Conservation (phyloP, 2,113 vertebrate species). For the cattle (Bos taurus) region ARS-UCD2.0 NC_037331.1:83428001-83428500, state of each 20-base stretch:
- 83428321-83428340: not conserved
- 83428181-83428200: not conserved
- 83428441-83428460: slow-evolving; percentile 67
- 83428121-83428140: not conserved
- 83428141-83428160: not conserved
- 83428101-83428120: not conserved
- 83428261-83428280: not conserved
- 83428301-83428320: not conserved
- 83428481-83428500: slow-evolving; percentile 65
- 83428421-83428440: slow-evolving; percentile 71
- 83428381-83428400: not conserved
- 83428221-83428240: not conserved
- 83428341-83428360: slow-evolving; percentile 39
- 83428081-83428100: not conserved
- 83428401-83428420: slow-evolving; percentile 46
- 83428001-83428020: not conserved
- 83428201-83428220: not conserved
- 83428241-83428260: not conserved
- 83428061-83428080: not conserved
- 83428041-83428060: not conserved
- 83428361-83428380: slow-evolving; percentile 19
- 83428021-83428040: not conserved
- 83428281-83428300: not conserved
- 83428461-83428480: slow-evolving; percentile 60
- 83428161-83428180: not conserved